These are phyloP conservation scores for Ennomos erosarius DNA, from an alignment of 2,888 invertebrate genomes.

Conservation along the genomic window DNA sequence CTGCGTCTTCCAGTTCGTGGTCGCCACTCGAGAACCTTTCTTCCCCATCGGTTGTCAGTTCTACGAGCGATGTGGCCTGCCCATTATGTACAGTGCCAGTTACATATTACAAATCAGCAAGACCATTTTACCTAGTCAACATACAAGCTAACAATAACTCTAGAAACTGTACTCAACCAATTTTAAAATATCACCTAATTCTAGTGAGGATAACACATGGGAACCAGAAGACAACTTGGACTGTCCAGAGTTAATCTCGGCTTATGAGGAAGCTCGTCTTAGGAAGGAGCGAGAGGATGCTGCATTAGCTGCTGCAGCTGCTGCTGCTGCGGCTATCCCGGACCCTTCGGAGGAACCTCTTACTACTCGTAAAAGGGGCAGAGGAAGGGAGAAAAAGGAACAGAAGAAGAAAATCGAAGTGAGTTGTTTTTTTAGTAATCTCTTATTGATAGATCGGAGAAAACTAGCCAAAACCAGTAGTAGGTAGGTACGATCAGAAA, in stretches of 20 bases:
- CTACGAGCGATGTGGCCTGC: no score
- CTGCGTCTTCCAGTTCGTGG: no score
- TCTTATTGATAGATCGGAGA: no score
- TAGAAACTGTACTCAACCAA: no score
- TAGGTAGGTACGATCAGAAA: no score
- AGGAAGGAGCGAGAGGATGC: conserved; percentile 69
- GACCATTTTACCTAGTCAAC: no score
- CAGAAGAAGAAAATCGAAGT: conserved; percentile 69
- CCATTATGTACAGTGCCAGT: no score
- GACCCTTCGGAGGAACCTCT: conserved; percentile 60
- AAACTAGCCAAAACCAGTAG: no score
- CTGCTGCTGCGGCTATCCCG: conserved; percentile 32
- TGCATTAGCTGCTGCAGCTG: conserved; percentile 36
- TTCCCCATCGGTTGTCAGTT: no score
- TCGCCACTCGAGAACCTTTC: no score
- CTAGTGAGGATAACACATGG: conserved; percentile 92
- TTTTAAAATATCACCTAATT: conserved; percentile 32
- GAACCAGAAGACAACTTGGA: conserved; percentile 93
- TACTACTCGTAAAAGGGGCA: conserved; percentile 53
- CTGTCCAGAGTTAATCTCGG: conserved; percentile 90
- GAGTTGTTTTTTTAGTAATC: conserved; percentile 10
- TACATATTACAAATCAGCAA: no score
- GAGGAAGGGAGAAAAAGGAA: conserved; percentile 35
- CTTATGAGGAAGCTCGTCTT: conserved; percentile 87
- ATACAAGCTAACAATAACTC: no score